A percentile compares a stretch with the other conserved stretches of the same genome.
phyloP scores from a whole-genome alignment of 2,888 invertebrate species.

The Eupithecia insigniata region DNA sequence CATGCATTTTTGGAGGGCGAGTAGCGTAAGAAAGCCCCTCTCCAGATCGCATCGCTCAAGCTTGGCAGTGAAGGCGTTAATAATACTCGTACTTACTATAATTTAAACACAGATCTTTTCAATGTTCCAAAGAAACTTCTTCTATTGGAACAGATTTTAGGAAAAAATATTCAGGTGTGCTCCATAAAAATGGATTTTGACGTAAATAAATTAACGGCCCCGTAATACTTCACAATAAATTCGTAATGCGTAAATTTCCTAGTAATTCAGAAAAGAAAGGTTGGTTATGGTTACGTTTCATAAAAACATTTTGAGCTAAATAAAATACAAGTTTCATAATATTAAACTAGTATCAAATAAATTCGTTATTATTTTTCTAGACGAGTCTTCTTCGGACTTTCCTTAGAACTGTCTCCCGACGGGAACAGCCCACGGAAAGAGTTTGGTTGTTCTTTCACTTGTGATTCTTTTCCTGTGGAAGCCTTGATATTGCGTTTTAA shows the following conservation, averaged over 20 bases:
- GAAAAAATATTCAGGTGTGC: not conserved
- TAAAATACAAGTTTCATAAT: constrained; percentile 11
- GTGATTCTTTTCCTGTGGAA: constrained; percentile 64
- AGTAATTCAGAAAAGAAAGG: not conserved
- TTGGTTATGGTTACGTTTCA: not conserved
- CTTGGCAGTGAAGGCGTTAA: not conserved
- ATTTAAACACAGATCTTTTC: too few relatives aligned
- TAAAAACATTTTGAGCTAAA: constrained; percentile 4
- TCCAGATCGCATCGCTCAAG: not conserved
- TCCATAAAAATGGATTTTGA: not conserved
- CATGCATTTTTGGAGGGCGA: not conserved
- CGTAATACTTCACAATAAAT: not conserved
- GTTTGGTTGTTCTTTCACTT: constrained; percentile 67
- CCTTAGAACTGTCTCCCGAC: constrained; percentile 58
- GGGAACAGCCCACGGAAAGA: constrained; percentile 66
- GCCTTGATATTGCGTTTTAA: constrained; percentile 64
- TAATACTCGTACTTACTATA: too few relatives aligned
- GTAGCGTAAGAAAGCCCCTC: not conserved
- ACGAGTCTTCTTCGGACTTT: constrained; percentile 61
- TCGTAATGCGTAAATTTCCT: not conserved
- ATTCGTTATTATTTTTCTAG: constrained; percentile 41
- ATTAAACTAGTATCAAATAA: constrained; percentile 24
- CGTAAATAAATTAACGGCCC: not conserved
- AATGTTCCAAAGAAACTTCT: not conserved
- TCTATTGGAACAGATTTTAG: not conserved